Base-by-base conservation (phyloP, 2,797 vertebrate species). In the Neosalanx taihuensis region DNA sequence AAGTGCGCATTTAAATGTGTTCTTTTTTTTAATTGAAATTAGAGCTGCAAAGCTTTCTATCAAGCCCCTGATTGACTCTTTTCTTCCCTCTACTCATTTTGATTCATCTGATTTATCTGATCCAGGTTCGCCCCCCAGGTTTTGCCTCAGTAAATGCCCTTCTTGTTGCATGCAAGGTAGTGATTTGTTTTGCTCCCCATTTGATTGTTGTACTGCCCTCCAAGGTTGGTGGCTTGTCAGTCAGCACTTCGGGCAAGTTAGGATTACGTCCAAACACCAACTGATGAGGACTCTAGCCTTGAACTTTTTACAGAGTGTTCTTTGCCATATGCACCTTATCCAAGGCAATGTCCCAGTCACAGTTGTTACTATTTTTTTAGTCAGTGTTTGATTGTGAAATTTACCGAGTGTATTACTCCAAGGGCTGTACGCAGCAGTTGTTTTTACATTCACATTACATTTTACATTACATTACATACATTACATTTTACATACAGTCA, bases 111-210 rank as follows among this genome's bases (percentile, higher is more conserved):
- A 26, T 26, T 26, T 26, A 26, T 26, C 23, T 26, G 23, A 26
- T 26, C 23, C 23, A 26, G 1, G 23, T 26, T 26, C 23, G 23
- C 23, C 23, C 23, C 23, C 23, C 23, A 4, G 64, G 76, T 37
- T 82, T 79, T 1, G 56, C 82, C 30, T 84, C 72, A 10, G 79
- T 84, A 5, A 86, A 86, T 2, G 73, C 83, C 61, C 18, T 83
- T 23, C 79, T 77, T 1, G 49, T 41, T 26, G 74, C 71, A 71
- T 84, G 76, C 35, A 83, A 71, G 10, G 79, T 30, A 68, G 66
- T 0, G 7, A 80, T 59, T 31, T 85, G 78, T 1, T 83, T 2
- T 18, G 33, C 78, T 29, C 76, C 33, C 60, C 64, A 30, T 12
- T 23, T 9, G 76, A 57, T 76, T 1, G 67, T 1, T 3, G 51